Conservation (phyloP, 1,140 invertebrate genomes). For the Coenobita brevimanus region DNA sequence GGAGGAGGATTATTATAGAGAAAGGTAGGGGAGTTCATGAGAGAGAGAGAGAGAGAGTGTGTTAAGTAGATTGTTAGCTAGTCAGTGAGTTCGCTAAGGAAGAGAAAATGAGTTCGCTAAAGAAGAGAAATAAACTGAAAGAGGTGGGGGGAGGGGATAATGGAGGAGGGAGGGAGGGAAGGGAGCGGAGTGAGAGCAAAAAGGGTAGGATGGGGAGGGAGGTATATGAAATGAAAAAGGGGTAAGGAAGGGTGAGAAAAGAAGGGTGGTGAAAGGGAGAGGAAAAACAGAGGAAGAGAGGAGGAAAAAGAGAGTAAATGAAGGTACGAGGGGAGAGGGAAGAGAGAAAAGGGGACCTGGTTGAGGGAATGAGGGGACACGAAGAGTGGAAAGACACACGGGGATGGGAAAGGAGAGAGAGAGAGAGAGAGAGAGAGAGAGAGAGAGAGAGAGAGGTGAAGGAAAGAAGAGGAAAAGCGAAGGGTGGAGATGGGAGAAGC, state of each 20-base stretch:
- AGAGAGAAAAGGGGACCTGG: too few species aligned
- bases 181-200: too few species aligned
- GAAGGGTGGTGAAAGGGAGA: too few species aligned
- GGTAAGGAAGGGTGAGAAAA: too few species aligned
- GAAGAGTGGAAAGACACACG: not conserved
- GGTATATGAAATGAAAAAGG: too few species aligned
- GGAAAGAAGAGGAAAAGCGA: not conserved
- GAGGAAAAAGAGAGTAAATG: not conserved
- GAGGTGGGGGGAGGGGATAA: not conserved
- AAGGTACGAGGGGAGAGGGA: not conserved
- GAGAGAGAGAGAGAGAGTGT: not conserved
- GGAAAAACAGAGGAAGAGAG: not conserved
- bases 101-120: too few species aligned
- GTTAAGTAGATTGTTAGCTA: too few species aligned
- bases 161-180: too few species aligned
- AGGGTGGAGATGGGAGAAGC: not conserved
- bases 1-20: not conserved
- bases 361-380: not conserved
- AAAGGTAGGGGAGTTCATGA: not conserved
- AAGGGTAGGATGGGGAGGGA: too few species aligned
- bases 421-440: too few species aligned
- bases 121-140: too few species aligned
- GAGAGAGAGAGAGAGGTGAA: not conserved
- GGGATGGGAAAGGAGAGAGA: not conserved
- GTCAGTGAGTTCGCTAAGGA: too few species aligned